Evolutionary conservation across 1,140 invertebrate species (phyloP).

Genomic region (Leptinotarsa undecemlineata): DNA sequence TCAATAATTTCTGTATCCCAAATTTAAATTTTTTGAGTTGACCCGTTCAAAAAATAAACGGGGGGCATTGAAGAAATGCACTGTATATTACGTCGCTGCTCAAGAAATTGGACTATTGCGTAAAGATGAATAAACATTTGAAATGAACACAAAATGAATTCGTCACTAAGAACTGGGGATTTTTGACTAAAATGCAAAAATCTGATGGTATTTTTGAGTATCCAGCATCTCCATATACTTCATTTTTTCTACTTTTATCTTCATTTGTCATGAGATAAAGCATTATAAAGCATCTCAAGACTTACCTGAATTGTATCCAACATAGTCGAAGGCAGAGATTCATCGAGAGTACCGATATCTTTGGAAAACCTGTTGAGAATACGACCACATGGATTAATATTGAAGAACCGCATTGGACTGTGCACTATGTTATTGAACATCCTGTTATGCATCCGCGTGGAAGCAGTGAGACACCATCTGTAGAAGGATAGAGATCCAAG

Average conservation of each 20-base stretch:
- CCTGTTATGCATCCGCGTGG: conserved; percentile 68
- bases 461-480: conserved; percentile 70
- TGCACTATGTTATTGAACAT: conserved; percentile 83
- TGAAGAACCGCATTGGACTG: conserved; percentile 86
- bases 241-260: background rate
- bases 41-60: too few relatives aligned
- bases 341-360: conserved; percentile 80
- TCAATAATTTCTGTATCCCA: too few relatives aligned
- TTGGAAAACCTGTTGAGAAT: conserved; percentile 78
- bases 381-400: conserved; percentile 78
- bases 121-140: too few relatives aligned
- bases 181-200: background rate
- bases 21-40: too few relatives aligned
- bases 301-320: conserved; percentile 79
- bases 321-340: conserved; percentile 73
- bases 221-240: background rate
- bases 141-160: too few relatives aligned
- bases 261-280: conserved; percentile 3
- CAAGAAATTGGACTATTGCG: too few relatives aligned
- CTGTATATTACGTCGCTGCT: too few relatives aligned
- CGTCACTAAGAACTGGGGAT: too few relatives aligned
- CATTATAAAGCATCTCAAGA: conserved; percentile 39
- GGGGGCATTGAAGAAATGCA: too few relatives aligned
- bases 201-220: background rate
- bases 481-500: conserved; percentile 73